Base-by-base conservation (phyloP, 2,797 vertebrate genomes). In the Micromesistius poutassou region DNA sequence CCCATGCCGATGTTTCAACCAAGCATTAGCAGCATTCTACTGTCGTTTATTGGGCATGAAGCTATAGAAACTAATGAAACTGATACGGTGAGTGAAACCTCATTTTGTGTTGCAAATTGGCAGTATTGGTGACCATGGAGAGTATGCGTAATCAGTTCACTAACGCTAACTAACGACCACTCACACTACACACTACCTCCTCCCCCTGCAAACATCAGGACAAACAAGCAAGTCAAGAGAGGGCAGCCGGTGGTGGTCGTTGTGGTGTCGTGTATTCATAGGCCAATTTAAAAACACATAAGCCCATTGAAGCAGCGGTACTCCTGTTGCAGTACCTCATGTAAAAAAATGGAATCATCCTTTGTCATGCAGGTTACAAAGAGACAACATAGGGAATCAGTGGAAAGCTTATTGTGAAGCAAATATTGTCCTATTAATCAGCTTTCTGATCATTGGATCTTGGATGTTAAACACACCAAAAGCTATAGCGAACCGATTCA, bases 291-390 rank as follows among this genome's bases (percentile, higher is more conserved):
- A 68, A 62, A 68, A 68, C 25, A 68, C 28, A 68, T 68, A 30
- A 68, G 10, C 62, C 62, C 62, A 68, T 68, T 12, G 10, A 68
- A 28, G 12, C n/a, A 9, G 28, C 12, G 62, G 62, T 68, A 16
- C 38, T 50, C 2, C 74, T 3, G 9, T 33, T 38, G 76, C 62
- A 28, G 62, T 68, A 28, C 62, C 25, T 68, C 13, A 55, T 33
- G 73, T 33, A 40, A 75, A 70, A 36, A 78, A n/a, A 1, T 9
- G 9, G 16, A 75, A 78, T 38, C 28, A 25, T 13, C 16, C 72
- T 74, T 78, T 76, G 74, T 77, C 77, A 86, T 85, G 80, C 77
- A 82, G 46, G 35, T 74, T 74, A 78, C 35, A 70, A 66, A 66
- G 30, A 36, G 55, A 33, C 55, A 66, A 74, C 78, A 19, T 74